Base-by-base conservation (phyloP, 1,140 invertebrate species). In the Trachymyrmex septentrionalis region DNA sequence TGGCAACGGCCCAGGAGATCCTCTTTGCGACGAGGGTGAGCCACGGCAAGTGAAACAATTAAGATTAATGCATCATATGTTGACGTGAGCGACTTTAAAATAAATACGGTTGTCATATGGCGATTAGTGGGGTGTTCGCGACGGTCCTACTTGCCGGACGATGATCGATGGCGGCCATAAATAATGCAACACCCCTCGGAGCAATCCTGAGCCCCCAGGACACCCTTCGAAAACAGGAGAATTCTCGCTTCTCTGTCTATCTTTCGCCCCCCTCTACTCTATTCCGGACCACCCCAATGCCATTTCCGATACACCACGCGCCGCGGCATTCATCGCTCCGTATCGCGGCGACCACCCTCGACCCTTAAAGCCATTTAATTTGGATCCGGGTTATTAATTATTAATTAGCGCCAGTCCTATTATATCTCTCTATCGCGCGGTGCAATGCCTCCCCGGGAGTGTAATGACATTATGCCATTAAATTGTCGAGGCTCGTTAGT, bases 341-440 rank as follows among this genome's bases (percentile, higher is more conserved):
- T 92, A 90, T 93, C 92, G 91, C 92, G 91, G 91, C 91, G 91
- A 75, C 88, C 91, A 93, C 91, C 92, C 92, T 89, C 91, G 91
- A 91, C 91, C 93, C 92, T 92, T 93, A 91, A 92, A 94, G 89
- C 93, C 93, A 94, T 95, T 95, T 94, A 92, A 95, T 95, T 94
- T 88, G 90, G 93, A 94, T 94, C 92, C 92, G 94, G 93, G 93
- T 93, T 95, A 95, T 95, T 94, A 95, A 95, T 95, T 95, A 95
- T 94, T 95, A 95, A 95, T 95, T 94, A 95, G 91, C 92, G 91
- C 92, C 92, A 86, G 86, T 94, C 91, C 92, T 93, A 94, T 94
- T 94, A 94, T 94, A 92, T 94, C 93, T 94, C 93, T 95, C 92
- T 94, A 93, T 95, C 92, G 93, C 91, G 90, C 91, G 90, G 88